Evolutionary conservation across 2,888 invertebrate species (phyloP).

Genomic region (Erpobdella octoculata): DNA sequence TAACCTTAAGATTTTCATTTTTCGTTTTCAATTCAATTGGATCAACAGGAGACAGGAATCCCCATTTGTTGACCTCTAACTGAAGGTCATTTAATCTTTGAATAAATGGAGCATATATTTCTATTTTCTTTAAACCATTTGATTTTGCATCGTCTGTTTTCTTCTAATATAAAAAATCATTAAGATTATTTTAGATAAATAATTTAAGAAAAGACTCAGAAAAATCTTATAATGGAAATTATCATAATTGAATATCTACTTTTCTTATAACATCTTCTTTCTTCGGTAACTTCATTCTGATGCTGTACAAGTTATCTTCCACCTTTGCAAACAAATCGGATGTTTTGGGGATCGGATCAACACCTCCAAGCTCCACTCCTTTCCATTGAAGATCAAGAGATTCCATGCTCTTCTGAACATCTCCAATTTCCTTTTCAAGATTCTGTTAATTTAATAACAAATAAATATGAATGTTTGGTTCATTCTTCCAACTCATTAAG

Average conservation of each 20-base stretch:
- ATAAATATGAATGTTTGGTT: too few relatives aligned
- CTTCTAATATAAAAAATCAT: too few relatives aligned
- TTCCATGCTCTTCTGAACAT: background rate
- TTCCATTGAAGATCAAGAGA: background rate
- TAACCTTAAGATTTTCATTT: background rate
- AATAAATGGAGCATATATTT: background rate
- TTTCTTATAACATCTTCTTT: background rate
- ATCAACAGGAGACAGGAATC: constrained; percentile 2
- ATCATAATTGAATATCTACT: too few relatives aligned
- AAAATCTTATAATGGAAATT: too few relatives aligned
- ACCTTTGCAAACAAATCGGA: background rate
- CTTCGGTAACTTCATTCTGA: background rate
- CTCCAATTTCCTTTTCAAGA: constrained; percentile 10
- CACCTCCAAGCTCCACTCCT: background rate
- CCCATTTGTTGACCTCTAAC: background rate
- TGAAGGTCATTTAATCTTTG: background rate
- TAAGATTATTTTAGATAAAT: too few relatives aligned
- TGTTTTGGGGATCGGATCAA: background rate
- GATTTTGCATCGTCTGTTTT: background rate
- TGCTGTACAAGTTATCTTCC: background rate
- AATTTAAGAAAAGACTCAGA: too few relatives aligned
- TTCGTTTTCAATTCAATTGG: background rate
- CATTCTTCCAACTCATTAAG: too few relatives aligned
- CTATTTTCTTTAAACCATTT: background rate
- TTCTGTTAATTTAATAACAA: background rate